These are phyloP conservation scores for Zygaena filipendulae DNA, from an alignment of 2,888 invertebrate genomes.

Conservation along the genomic window DNA sequence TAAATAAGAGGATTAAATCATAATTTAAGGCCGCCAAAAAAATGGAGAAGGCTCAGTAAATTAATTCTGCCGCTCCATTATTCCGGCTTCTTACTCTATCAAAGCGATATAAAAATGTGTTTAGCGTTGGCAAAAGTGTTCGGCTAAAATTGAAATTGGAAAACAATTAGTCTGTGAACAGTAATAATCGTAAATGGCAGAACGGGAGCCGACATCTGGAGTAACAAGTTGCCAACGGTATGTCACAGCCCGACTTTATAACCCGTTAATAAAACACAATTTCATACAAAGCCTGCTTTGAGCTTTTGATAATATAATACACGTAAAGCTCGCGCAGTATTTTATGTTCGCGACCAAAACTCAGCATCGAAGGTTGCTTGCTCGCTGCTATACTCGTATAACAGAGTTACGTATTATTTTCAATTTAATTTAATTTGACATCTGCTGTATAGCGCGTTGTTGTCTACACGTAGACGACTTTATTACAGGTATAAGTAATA, in stretches of 20 bases:
- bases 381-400: too few species aligned
- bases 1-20: too few species aligned
- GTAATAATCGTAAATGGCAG: constrained; percentile 42
- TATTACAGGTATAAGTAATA: too few species aligned
- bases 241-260: constrained; percentile 55
- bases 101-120: background rate
- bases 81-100: too few species aligned
- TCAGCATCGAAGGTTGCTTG: constrained; percentile 49
- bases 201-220: constrained; percentile 37
- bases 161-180: constrained; percentile 49
- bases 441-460: constrained; percentile 48
- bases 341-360: constrained; percentile 55
- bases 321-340: constrained; percentile 46
- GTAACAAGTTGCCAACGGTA: constrained; percentile 58
- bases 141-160: constrained; percentile 37
- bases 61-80: too few species aligned
- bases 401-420: constrained; percentile 64
- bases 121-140: constrained; percentile 23
- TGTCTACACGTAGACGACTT: too few species aligned
- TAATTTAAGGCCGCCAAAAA: too few species aligned
- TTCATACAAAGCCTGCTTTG: constrained; percentile 52
- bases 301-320: constrained; percentile 39
- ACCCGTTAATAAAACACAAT: constrained; percentile 65
- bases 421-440: constrained; percentile 66
- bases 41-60: too few species aligned